Conservation (phyloP, 2,888 invertebrate species). For the Sialis lutaria region DNA sequence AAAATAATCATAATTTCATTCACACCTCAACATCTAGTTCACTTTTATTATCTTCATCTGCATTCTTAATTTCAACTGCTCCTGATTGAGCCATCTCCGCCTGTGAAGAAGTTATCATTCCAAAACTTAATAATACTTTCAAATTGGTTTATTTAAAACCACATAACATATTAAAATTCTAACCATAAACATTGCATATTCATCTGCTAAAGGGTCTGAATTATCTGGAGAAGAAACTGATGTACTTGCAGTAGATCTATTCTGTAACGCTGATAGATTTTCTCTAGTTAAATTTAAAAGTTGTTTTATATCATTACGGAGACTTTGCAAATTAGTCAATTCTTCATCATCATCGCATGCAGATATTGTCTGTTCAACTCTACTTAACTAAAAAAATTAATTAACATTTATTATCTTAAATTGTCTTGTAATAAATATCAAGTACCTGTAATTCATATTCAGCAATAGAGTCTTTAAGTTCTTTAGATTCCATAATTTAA, state of each 20-base stretch:
- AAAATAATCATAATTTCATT: neutral
- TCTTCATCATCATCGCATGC: constrained; percentile 28
- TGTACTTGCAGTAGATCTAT: neutral
- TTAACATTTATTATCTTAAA: neutral
- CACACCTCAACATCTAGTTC: constrained; percentile 5
- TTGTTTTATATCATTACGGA: constrained; percentile 47
- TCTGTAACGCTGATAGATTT: constrained; percentile 21
- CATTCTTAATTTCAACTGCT: constrained; percentile 11
- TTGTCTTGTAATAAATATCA: neutral
- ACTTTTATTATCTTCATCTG: constrained; percentile 1
- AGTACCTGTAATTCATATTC: neutral
- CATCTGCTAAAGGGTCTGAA: constrained; percentile 27
- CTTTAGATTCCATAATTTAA: neutral
- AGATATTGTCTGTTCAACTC: constrained; percentile 41
- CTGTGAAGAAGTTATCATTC: constrained; percentile 8
- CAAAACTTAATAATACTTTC: neutral
- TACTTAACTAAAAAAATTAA: constrained; percentile 30
- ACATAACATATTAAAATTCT: constrained; percentile 7
- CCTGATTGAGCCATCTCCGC: constrained; percentile 20
- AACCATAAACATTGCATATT: constrained; percentile 55
- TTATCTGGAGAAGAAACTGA: constrained; percentile 11
- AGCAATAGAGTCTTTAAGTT: neutral
- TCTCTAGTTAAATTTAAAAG: constrained; percentile 50
- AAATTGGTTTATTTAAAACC: neutral
- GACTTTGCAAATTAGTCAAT: constrained; percentile 35